A percentile compares a stretch with the other conserved stretches of the same genome.
Conservation (phyloP, 2,113 vertebrate species). For the Centropus bengalensis region DNA sequence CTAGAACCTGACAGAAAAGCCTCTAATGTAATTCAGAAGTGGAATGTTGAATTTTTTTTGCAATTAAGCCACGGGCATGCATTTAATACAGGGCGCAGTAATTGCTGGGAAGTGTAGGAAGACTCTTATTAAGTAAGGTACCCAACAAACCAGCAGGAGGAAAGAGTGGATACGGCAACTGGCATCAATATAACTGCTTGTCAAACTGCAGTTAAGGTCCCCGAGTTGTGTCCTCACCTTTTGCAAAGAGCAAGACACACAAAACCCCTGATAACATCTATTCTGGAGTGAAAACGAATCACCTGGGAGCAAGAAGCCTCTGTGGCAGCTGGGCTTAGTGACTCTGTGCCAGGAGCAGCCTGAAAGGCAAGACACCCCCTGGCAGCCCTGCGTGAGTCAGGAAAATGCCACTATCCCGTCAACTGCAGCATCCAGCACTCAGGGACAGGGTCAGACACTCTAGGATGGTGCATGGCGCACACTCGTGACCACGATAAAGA, state of each 20-base stretch:
- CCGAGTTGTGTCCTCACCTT: not conserved
- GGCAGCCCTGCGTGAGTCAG: not conserved
- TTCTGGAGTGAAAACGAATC: not conserved
- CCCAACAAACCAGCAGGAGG: not conserved
- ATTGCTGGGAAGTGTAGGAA: conserved; percentile 6
- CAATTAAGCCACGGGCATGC: not conserved
- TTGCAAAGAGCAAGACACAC: accelerated
- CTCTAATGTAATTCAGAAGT: conserved; percentile 40
- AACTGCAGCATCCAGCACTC: not conserved
- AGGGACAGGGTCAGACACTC: not conserved
- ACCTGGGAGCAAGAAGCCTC: not conserved
- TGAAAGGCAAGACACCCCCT: not conserved
- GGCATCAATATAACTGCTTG: accelerated
- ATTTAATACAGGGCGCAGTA: conserved; percentile 6
- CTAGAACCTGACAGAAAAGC: conserved; percentile 25
- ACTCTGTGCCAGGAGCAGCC: not conserved
- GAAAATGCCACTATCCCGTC: not conserved
- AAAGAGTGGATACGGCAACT: not conserved
- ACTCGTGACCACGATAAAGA: not conserved
- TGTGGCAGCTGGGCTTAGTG: accelerated
- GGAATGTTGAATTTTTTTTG: conserved; percentile 24
- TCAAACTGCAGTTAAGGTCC: not conserved
- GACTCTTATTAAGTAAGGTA: not conserved
- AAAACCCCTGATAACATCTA: not conserved
- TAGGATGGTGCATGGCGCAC: not conserved